phyloP scores from a whole-genome alignment of 2,888 invertebrate species.

The Capitulum mitella region DNA sequence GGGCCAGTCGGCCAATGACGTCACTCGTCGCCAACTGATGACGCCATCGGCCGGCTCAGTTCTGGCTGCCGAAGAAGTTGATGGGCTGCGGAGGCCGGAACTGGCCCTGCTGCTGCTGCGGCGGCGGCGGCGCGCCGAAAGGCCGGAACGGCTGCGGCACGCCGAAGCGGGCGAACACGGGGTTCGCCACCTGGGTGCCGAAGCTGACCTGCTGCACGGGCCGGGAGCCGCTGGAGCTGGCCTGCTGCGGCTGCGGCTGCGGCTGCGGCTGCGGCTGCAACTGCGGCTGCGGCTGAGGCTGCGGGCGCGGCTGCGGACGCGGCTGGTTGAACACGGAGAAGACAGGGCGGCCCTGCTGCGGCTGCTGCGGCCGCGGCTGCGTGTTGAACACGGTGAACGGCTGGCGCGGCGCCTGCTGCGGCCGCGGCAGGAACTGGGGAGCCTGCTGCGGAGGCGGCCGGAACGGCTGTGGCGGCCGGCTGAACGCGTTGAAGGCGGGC shows the following conservation, averaged over 20 bases:
- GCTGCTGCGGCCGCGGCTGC: slow-evolving; percentile 26
- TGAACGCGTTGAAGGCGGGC: slow-evolving; percentile 49
- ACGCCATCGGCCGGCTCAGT: neutral
- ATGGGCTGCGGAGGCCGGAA: slow-evolving; percentile 26
- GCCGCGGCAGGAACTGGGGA: slow-evolving; percentile 35
- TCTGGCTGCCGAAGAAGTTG: slow-evolving; percentile 21
- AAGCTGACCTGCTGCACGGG: slow-evolving; percentile 26
- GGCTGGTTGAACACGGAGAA: slow-evolving; percentile 35
- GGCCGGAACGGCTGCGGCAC: slow-evolving; percentile 13
- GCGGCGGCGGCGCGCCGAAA: neutral
- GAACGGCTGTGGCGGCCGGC: slow-evolving; percentile 58
- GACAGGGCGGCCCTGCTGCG: slow-evolving; percentile 24
- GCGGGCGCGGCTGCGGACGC: slow-evolving; percentile 27
- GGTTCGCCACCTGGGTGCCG: slow-evolving; percentile 23
- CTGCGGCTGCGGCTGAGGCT: slow-evolving; percentile 26
- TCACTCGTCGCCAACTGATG: neutral
- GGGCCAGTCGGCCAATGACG: no score
- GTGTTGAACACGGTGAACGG: neutral
- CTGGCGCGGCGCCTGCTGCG: slow-evolving; percentile 8
- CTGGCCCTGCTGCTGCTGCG: slow-evolving; percentile 22
- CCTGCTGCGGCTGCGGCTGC: slow-evolving; percentile 24
- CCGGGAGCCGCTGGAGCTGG: neutral
- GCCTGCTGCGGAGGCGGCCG: slow-evolving; percentile 38
- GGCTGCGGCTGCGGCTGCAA: slow-evolving; percentile 15
- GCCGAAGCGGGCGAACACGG: slow-evolving; percentile 12